Evolutionary conservation across 2,888 invertebrate genomes (phyloP), one percentile per base, ranked within the genome.

Genomic region (Hirudinaria manillensis): DNA sequence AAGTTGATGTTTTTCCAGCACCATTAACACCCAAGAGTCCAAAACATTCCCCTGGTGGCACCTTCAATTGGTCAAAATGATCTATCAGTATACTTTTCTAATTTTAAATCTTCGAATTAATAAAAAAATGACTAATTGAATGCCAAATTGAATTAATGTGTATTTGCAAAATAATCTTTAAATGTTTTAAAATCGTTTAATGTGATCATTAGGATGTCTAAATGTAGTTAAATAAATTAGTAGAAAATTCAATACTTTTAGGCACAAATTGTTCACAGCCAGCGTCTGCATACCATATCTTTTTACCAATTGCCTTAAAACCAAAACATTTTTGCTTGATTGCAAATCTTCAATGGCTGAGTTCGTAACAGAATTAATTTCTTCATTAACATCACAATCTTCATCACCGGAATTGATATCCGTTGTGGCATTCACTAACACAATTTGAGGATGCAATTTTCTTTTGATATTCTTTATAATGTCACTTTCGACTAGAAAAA

Each of bases 211-310:
- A n/a, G n/a, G n/a, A n/a, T n/a, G n/a, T n/a, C n/a, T n/a, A n/a
- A n/a, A n/a, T n/a, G n/a, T n/a, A n/a, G n/a, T n/a, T n/a, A n/a
- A n/a, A n/a, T n/a, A n/a, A n/a, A n/a, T n/a, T n/a, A n/a, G n/a
- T n/a, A 36, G 45, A 74, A 13, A 21, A 66, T n/a, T 34, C 19
- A 21, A 4, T 29, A 72, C 94, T 29, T 90, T 89, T 13, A 89
- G 83, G 82, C 88, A 90, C 7, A 92, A 86, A 80, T 91, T 90
- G 83, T 92, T 90, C 0, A 94, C 94, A 0, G 93, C 94, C 74
- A 90, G 84, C 77, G 91, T 88, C 3, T 70, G 51, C 89, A 89
- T 84, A 82, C 93, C 94, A 65, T 86, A 87, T 24, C 29, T 51
- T 84, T 93, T 94, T 24, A 90, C 89, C 13, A 94, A 87, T 77